phyloP scores from a whole-genome alignment of 2,113 vertebrate genomes.

The Chlorodrepanis virens region DNA sequence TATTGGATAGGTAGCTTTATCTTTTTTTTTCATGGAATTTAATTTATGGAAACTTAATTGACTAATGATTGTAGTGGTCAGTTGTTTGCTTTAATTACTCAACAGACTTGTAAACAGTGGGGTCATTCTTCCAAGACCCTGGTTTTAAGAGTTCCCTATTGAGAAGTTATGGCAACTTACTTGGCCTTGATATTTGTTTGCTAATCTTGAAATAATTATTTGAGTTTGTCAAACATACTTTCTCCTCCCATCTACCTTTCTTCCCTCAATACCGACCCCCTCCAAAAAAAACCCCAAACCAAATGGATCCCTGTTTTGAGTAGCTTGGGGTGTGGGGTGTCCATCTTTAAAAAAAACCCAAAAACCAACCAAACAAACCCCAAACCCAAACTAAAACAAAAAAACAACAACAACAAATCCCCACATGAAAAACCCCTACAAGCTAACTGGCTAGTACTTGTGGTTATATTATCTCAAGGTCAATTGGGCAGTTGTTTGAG shows the following conservation, averaged over 20 bases:
- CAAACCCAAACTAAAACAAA: background rate
- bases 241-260: background rate
- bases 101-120: background rate
- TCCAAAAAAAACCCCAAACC: rapidly evolving
- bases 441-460: background rate
- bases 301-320: background rate
- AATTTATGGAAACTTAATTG: background rate
- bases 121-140: background rate
- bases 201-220: background rate
- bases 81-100: background rate
- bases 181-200: background rate
- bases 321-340: rapidly evolving
- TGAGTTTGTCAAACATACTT: background rate
- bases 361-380: background rate
- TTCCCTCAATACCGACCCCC: background rate
- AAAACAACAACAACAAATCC: background rate
- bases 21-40: background rate
- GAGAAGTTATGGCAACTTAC: background rate
- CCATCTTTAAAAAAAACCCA: background rate
- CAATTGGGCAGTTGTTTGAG: background rate
- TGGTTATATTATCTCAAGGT: background rate
- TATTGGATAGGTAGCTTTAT: background rate
- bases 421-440: background rate
- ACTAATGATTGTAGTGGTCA: background rate
- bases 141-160: background rate